phyloP scores from a whole-genome alignment of 2,888 invertebrate genomes.

The Coelinius sp. region DNA sequence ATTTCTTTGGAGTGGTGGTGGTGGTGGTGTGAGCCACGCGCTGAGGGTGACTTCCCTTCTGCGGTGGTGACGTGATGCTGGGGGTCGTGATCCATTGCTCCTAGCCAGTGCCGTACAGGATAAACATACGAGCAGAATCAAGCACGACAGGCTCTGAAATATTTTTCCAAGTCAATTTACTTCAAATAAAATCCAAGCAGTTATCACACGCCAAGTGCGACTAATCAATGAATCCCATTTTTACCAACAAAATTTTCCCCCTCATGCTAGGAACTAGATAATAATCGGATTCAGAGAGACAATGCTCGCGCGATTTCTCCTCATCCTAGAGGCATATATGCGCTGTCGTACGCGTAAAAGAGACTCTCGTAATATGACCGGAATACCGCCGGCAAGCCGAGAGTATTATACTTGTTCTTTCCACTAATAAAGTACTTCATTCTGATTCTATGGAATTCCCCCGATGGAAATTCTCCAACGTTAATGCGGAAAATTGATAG shows the following conservation, averaged over 20 bases:
- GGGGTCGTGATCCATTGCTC: slow-evolving; percentile 50
- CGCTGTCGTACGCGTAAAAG: slow-evolving; percentile 15
- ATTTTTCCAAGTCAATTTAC: too few species aligned
- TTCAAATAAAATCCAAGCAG: not conserved
- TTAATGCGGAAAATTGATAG: slow-evolving; percentile 15
- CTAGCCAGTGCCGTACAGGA: slow-evolving; percentile 39
- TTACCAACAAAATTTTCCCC: not conserved
- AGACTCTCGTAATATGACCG: slow-evolving; percentile 30
- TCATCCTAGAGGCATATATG: slow-evolving; percentile 26
- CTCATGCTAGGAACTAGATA: slow-evolving; percentile 31
- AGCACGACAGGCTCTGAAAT: slow-evolving; percentile 47
- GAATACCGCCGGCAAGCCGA: slow-evolving; percentile 39
- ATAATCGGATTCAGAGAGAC: slow-evolving; percentile 40
- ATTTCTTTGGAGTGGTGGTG: slow-evolving; percentile 47
- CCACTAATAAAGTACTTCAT: slow-evolving; percentile 5
- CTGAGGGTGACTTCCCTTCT: slow-evolving; percentile 54
- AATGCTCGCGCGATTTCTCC: slow-evolving; percentile 47
- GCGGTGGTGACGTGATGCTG: slow-evolving; percentile 48
- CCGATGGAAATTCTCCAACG: slow-evolving; percentile 41
- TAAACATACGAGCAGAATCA: slow-evolving; percentile 46
- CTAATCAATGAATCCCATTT: slow-evolving; percentile 12
- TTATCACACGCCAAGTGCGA: not conserved
- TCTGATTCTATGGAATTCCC: slow-evolving; percentile 22
- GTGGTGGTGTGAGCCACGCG: slow-evolving; percentile 63
- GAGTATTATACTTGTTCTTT: slow-evolving; percentile 31